Base-by-base conservation (phyloP, 2,797 vertebrate genomes). In the Pipistrellus pipistrellus region DNA sequence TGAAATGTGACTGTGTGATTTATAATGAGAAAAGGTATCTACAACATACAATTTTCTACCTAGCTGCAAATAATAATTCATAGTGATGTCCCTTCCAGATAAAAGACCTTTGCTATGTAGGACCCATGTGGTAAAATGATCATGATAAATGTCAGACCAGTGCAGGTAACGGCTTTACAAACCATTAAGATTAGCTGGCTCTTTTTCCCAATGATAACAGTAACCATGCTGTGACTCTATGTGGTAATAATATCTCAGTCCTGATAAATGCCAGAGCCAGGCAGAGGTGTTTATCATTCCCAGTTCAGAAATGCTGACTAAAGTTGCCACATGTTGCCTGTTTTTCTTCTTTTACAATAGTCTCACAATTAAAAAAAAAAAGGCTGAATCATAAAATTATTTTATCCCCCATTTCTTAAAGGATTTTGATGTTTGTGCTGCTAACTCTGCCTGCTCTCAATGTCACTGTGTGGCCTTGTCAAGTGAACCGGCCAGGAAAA, bases 31-130 rank as follows among this genome's bases (percentile, higher is more conserved):
- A 99, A 99, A 98, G 98, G 97, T 98, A 99, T 99, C 99, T 99
- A 99, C 99, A 99, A 99, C 99, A 99, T 99, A 99, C 99, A 99
- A 99, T 99, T 99, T 99, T 99, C 99, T 99, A 99, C 99, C 99
- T 99, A 99, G 99, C 99, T 98, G 97, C 98, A 99, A 99, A 99
- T 99, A 99, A 99, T 99, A 99, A 99, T 99, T 99, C 99, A 99
- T 99, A 99, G 99, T 99, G 99, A 99, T 99, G 98, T 98, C 98
- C 98, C 98, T 99, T 98, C 98, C 98, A 98, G 99, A 99, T 99
- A 99, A 99, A 99, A 98, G 99, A 99, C 99, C 99, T 99, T 99
- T 99, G 98, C 98, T 98, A 98, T 98, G 98, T 98, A 98, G 98
- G 98, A 98, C 98, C 98, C 98, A 98, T 98, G 98, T 98, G 98